Base-by-base conservation (phyloP, 37 sponge, comb jelly and placozoan genomes). In the Spongia lamella region DNA sequence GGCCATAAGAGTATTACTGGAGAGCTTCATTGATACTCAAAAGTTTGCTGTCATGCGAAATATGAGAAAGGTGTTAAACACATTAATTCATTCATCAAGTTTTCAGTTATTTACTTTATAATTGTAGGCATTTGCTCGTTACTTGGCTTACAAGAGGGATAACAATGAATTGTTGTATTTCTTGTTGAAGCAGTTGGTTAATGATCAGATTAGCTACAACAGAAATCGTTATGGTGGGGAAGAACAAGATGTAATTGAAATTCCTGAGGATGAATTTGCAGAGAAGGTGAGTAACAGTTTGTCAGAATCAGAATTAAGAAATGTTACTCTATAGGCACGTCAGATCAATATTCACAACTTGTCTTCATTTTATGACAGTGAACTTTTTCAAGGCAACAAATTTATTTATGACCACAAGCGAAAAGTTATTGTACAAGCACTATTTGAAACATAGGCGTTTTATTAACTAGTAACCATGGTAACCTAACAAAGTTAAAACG, bases 21-120 rank as follows among this genome's bases (percentile, higher is more conserved):
- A 98, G 89, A 95, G 99, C 70, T 98, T 98, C 83, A 98, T 98
- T 58, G 99, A 98, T 82, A 94, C 99, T 17, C 99, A 98, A 88
- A 98, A 98, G 68, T 95, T 79, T 73, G 87, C 99, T 27, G 96
- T 98, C 36, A 98, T 98, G 99, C 83, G 91, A 40, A 95, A 90
- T 38, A 98, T 98, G 99, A 84, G 86, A 47, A 96, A 96, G 94
- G 94, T 94, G 33, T 34, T 34, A 25, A 24, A 29, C 27, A 32
- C 59, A 29, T 32, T 40, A 31, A 3, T 3, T 58, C 31, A 19
- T 33, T 7, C 0, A 21, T 3, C 26, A 11, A 35, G 2, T 1
- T 6, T 20, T 36, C 65, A 33, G 21, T 21, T 70, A 26, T 40
- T 20, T 5, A 43, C 6, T 34, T 22, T 27, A 29, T n/a, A 50